Conservation (phyloP, 2,888 invertebrate species). For the Trachelus iudaicus region DNA sequence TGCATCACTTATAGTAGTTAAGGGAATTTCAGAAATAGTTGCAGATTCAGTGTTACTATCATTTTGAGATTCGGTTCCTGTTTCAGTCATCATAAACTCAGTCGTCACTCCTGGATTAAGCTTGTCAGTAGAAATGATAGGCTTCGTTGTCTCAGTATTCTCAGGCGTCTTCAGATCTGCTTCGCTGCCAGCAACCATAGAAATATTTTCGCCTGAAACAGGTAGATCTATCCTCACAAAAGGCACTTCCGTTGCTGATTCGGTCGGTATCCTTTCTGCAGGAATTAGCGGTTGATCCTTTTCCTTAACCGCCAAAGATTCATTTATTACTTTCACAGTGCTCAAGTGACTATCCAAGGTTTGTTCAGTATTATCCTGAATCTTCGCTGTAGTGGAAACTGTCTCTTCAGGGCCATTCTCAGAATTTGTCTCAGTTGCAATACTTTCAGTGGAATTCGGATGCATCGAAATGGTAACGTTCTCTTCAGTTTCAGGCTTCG, state of each 20-base stretch:
- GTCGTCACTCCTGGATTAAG: not conserved
- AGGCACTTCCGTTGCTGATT: not conserved
- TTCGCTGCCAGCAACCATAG: not conserved
- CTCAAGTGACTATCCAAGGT: not conserved
- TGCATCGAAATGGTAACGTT: not conserved
- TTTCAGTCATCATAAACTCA: not conserved
- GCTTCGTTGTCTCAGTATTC: not conserved
- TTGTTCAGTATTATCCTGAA: not conserved
- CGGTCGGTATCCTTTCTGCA: not conserved
- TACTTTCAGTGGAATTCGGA: not conserved
- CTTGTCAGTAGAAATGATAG: not conserved
- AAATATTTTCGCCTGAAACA: not conserved
- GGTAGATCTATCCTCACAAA: not conserved
- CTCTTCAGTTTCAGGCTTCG: not conserved
- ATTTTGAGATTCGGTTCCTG: not conserved
- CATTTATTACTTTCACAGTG: not conserved
- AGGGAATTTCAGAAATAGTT: not conserved
- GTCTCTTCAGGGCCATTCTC: not conserved
- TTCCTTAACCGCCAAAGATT: not conserved
- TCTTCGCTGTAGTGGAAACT: not conserved
- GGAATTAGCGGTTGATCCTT: not conserved
- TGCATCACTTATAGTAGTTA: not conserved
- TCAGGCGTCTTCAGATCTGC: not conserved
- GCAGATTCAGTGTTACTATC: constrained; percentile 6
- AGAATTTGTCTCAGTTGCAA: not conserved